Evolutionary conservation across 2,113 vertebrate species (phyloP).

Genomic region (Meles meles): DNA sequence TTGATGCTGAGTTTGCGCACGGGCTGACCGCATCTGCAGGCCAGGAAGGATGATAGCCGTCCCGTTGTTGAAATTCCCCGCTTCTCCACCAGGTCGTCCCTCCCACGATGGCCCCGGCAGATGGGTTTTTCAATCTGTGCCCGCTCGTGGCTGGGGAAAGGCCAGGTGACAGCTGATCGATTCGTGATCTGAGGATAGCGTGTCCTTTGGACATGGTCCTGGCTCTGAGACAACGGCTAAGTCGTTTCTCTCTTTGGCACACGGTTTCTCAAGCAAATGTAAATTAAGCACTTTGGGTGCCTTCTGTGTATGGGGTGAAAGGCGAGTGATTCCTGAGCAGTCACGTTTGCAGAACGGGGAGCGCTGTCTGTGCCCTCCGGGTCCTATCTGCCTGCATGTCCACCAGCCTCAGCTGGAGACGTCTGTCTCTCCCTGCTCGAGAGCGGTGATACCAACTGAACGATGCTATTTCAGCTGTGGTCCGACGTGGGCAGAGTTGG

Average conservation of each 20-base stretch:
- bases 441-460: fast-evolving
- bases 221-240: too few species aligned
- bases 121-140: fast-evolving
- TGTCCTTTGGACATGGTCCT: too few species aligned
- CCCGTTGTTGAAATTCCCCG: too few species aligned
- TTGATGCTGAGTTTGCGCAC: background rate
- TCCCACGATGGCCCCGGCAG: fast-evolving
- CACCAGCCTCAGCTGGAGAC: too few species aligned
- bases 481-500: fast-evolving
- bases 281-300: background rate
- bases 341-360: too few species aligned
- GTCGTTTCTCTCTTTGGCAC: background rate
- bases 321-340: background rate
- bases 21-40: background rate
- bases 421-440: fast-evolving
- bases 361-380: background rate
- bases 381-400: fast-evolving
- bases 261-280: too few species aligned
- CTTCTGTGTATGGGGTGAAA: background rate
- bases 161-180: fast-evolving
- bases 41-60: fast-evolving
- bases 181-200: too few species aligned
- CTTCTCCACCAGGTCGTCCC: too few species aligned
- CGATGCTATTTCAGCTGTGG: background rate
- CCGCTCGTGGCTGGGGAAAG: fast-evolving